Conservation (phyloP, 2,113 vertebrate genomes). For the Hippocampus barbouri region DNA sequence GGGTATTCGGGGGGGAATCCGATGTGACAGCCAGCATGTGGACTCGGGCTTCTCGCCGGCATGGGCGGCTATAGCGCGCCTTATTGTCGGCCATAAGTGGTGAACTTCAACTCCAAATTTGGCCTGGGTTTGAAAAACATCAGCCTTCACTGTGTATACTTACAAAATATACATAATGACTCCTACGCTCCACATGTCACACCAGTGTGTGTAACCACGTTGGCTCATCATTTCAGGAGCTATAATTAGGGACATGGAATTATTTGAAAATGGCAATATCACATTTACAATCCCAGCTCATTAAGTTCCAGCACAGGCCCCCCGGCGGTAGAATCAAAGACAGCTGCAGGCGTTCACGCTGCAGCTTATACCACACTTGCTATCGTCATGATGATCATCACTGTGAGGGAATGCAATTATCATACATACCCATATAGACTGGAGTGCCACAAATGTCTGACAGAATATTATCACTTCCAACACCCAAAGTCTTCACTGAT, state of each 20-base stretch:
- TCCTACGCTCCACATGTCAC: constrained; percentile 88
- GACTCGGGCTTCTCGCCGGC: no score
- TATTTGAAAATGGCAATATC: constrained; percentile 3
- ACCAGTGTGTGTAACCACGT: constrained; percentile 83
- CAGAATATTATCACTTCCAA: constrained; percentile 76
- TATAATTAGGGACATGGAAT: constrained; percentile 72
- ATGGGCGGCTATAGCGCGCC: no score
- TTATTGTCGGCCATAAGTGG: no score
- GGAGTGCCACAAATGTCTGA: constrained; percentile 81
- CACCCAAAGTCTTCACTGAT: constrained; percentile 75
- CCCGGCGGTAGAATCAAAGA: not conserved
- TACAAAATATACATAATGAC: constrained; percentile 92
- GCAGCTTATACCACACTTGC: not conserved
- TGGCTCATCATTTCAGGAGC: constrained; percentile 87
- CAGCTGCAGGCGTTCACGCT: not conserved
- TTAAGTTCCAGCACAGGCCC: not conserved
- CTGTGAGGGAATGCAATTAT: constrained; percentile 18
- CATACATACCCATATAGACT: constrained; percentile 81
- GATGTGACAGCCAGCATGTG: no score
- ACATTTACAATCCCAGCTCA: not conserved
- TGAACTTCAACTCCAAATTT: not conserved
- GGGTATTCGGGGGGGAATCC: no score
- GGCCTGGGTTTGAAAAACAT: not conserved
- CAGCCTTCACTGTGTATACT: constrained; percentile 57
- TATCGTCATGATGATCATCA: not conserved